phyloP scores from a whole-genome alignment of 1,140 invertebrate species.

The Aphelenchoides fujianensis region DNA sequence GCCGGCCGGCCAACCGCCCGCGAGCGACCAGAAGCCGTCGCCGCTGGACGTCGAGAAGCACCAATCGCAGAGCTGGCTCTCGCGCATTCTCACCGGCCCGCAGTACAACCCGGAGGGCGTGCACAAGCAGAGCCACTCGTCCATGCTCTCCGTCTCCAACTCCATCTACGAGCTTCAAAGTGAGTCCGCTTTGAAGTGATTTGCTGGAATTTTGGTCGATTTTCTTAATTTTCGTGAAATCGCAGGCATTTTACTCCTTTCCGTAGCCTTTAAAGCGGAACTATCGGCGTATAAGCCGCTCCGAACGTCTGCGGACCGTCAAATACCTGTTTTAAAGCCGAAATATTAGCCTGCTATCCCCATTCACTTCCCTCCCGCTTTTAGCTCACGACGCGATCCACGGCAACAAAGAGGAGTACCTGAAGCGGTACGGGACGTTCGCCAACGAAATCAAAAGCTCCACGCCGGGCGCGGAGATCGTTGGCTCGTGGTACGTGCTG shows the following conservation, averaged over 20 bases:
- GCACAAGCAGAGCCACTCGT: slow-evolving; percentile 60
- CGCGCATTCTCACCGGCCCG: slow-evolving; percentile 43
- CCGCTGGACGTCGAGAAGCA: slow-evolving; percentile 20
- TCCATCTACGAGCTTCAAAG: slow-evolving; percentile 59
- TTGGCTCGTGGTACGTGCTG: slow-evolving; percentile 56
- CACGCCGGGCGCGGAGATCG: slow-evolving; percentile 44
- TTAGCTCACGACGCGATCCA: slow-evolving; percentile 52
- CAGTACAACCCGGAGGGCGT: slow-evolving; percentile 44
- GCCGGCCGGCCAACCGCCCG: background rate
- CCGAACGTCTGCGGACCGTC: background rate
- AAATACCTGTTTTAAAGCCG: background rate
- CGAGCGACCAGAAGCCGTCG: slow-evolving; percentile 1
- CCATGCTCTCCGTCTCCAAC: slow-evolving; percentile 51
- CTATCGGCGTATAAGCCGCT: background rate
- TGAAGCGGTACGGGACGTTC: slow-evolving; percentile 51
- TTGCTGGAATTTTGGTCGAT: background rate
- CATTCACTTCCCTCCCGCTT: slow-evolving; percentile 23
- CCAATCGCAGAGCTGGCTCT: slow-evolving; percentile 46
- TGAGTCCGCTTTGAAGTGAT: slow-evolving; percentile 9
- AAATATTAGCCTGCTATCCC: too few relatives aligned
- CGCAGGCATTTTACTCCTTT: background rate
- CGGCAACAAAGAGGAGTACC: slow-evolving; percentile 43
- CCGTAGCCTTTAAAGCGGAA: background rate
- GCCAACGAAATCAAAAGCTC: slow-evolving; percentile 28
- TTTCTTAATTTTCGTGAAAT: too few relatives aligned